These are phyloP conservation scores for Neuroscelio doddi DNA, from an alignment of 2,888 invertebrate genomes.

Conservation along the genomic window DNA sequence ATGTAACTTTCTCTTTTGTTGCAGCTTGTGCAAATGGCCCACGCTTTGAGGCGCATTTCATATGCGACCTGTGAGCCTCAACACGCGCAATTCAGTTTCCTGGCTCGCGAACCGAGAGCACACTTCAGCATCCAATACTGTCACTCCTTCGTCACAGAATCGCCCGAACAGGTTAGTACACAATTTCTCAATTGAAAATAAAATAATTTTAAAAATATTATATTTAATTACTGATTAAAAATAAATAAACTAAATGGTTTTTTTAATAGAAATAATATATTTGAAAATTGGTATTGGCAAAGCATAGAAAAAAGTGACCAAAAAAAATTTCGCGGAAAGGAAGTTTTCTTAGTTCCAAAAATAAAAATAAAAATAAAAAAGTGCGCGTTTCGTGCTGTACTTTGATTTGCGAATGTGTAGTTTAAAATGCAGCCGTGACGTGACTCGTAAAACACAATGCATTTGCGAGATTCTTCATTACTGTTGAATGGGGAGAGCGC, in stretches of 20 bases:
- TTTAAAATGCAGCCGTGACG: slow-evolving; percentile 21
- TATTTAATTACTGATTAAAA: too few species aligned
- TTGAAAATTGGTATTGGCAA: too few species aligned
- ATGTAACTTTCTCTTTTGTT: slow-evolving; percentile 61
- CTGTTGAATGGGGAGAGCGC: slow-evolving; percentile 25
- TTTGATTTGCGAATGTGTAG: slow-evolving; percentile 18
- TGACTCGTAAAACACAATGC: slow-evolving; percentile 28
- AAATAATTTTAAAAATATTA: slow-evolving; percentile 14
- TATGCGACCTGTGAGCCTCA: slow-evolving; percentile 90
- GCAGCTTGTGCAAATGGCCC: slow-evolving; percentile 88
- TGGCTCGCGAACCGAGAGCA: slow-evolving; percentile 81
- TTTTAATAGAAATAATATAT: too few species aligned
- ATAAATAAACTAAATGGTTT: too few species aligned
- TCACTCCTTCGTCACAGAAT: slow-evolving; percentile 85
- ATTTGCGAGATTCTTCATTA: slow-evolving; percentile 34
- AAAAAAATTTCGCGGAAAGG: too few species aligned
- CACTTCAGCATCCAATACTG: slow-evolving; percentile 83
- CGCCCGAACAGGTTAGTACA: slow-evolving; percentile 81
- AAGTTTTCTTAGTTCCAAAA: too few species aligned
- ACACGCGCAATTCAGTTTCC: slow-evolving; percentile 85
- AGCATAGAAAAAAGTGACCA: too few species aligned
- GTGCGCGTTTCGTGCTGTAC: slow-evolving; percentile 4
- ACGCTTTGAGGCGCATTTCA: slow-evolving; percentile 87
- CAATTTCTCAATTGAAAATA: slow-evolving; percentile 8
- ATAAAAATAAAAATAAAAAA: slow-evolving; percentile 8